These are phyloP conservation scores for Zootoca vivipara DNA, from an alignment of 2,113 vertebrate species.

Conservation along the genomic window DNA sequence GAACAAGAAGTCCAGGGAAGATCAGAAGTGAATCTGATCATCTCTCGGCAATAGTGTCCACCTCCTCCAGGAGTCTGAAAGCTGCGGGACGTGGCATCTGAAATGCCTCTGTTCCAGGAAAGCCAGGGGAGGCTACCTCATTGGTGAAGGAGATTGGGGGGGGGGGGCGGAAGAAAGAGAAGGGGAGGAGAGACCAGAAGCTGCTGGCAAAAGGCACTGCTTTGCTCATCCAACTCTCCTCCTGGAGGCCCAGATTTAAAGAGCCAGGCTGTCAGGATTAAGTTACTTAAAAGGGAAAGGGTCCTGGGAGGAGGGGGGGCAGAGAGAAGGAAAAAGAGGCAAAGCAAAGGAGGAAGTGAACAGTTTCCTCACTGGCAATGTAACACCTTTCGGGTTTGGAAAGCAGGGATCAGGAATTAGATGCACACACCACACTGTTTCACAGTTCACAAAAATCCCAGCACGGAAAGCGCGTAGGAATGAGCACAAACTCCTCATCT, in stretches of 20 bases:
- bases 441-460: neutral
- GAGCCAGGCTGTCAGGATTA: neutral
- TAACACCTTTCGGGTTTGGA: neutral
- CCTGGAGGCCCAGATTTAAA: neutral
- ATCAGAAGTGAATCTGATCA: neutral
- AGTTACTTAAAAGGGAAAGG: neutral
- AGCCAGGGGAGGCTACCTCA: neutral
- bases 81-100: slow-evolving; percentile 15
- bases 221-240: neutral
- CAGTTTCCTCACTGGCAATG: neutral
- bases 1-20: neutral
- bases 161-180: neutral
- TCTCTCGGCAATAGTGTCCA: neutral
- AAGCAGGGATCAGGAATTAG: neutral
- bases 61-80: too few relatives aligned
- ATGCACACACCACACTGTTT: neutral
- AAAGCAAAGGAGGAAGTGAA: neutral
- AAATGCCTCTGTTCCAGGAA: neutral
- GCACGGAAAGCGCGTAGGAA: neutral
- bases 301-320: too few relatives aligned
- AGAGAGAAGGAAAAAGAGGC: neutral
- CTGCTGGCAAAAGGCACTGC: neutral
- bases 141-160: neutral
- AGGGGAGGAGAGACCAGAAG: neutral
- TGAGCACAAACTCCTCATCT: too few relatives aligned